Conservation (phyloP, 2,797 vertebrate species). For the Pampus argenteus region DNA sequence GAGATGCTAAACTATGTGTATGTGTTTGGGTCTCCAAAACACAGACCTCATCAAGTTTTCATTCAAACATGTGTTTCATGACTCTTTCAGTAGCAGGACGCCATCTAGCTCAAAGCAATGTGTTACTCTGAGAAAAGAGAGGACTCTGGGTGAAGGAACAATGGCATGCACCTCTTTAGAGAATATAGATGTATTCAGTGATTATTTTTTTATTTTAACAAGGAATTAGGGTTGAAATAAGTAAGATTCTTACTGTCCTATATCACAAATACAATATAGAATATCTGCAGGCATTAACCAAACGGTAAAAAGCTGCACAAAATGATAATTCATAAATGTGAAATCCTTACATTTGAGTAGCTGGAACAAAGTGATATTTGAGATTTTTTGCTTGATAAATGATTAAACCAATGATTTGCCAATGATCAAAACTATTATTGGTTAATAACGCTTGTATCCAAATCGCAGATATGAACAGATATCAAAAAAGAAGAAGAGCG, state of each 20-base stretch:
- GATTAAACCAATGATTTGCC: neutral
- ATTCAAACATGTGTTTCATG: slow-evolving; percentile 64
- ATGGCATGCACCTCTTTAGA: neutral
- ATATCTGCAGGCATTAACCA: neutral
- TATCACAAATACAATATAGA: neutral
- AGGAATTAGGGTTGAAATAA: too few species aligned
- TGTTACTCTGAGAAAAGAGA: neutral
- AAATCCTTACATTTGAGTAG: neutral
- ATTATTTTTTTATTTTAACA: too few species aligned
- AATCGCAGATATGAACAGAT: neutral
- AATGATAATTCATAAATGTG: too few species aligned
- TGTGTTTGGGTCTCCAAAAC: slow-evolving; percentile 25
- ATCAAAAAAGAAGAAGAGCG: neutral
- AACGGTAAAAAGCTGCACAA: neutral
- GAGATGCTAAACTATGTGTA: slow-evolving; percentile 29
- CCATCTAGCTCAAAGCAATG: neutral
- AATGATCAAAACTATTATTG: neutral
- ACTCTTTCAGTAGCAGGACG: slow-evolving; percentile 42
- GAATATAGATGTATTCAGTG: too few species aligned
- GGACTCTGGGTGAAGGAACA: neutral
- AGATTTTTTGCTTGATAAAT: neutral
- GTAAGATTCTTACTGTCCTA: too few species aligned
- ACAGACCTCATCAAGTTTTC: slow-evolving; percentile 65
- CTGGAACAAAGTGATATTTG: neutral
- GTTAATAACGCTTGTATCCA: neutral